phyloP scores from a whole-genome alignment of 2,888 invertebrate genomes.

The Elysia crispata region DNA sequence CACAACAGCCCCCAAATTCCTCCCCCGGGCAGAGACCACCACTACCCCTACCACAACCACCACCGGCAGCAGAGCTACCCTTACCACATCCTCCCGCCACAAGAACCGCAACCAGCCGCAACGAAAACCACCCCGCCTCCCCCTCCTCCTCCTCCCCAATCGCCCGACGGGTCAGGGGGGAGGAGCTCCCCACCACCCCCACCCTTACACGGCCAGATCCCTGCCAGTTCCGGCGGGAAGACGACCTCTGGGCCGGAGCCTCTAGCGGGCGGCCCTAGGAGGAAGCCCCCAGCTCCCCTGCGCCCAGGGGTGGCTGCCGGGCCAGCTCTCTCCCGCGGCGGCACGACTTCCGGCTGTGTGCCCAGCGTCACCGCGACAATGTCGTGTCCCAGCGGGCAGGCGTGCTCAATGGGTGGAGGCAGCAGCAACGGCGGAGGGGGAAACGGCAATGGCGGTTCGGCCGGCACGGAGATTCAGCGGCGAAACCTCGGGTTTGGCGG shows the following conservation, averaged over 20 bases:
- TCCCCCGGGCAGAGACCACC: slow-evolving; percentile 36
- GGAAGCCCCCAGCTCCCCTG: neutral
- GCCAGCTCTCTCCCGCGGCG: too few species aligned
- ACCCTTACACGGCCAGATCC: too few species aligned
- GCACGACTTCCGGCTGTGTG: too few species aligned
- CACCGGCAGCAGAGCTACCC: neutral
- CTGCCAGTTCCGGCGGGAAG: neutral
- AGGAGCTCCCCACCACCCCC: neutral
- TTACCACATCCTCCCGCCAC: neutral
- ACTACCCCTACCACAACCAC: slow-evolving; percentile 18
- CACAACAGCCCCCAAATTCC: slow-evolving; percentile 1
- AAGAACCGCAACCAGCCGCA: neutral
- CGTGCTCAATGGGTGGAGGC: slow-evolving; percentile 57
- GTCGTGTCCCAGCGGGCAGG: slow-evolving; percentile 53
- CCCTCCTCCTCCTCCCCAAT: slow-evolving; percentile 5
- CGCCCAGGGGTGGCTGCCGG: slow-evolving; percentile 2
- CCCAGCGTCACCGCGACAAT: slow-evolving; percentile 40
- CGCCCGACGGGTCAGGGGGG: slow-evolving; percentile 35
- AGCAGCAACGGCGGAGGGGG: too few species aligned
- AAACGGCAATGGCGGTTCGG: too few species aligned
- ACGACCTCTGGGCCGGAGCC: neutral
- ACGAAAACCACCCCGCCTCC: slow-evolving; percentile 27
- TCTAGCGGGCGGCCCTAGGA: neutral
- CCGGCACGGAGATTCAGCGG: too few species aligned
- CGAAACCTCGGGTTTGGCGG: too few species aligned